A percentile compares a stretch with the other conserved stretches of the same genome.
Evolutionary conservation across 2,113 vertebrate genomes (phyloP).

Genomic region (Jaculus jaculus): DNA sequence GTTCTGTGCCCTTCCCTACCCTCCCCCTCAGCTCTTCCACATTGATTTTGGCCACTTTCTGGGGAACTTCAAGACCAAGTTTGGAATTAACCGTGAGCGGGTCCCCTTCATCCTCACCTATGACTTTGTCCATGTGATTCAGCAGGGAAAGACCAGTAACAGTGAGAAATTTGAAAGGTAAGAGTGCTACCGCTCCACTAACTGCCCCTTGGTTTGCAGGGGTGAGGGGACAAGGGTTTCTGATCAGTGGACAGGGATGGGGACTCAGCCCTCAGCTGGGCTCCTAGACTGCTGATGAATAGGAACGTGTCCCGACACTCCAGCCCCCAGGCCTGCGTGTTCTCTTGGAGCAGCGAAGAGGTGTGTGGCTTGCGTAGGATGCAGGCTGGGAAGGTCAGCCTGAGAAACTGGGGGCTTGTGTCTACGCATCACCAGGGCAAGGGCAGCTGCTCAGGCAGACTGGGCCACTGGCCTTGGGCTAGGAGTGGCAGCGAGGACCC

Average conservation of each 20-base stretch:
- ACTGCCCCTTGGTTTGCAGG: background rate
- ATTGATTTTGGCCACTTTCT: conserved; percentile 99
- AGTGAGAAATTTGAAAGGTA: conserved; percentile 98
- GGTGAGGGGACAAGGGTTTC: background rate
- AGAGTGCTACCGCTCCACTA: background rate
- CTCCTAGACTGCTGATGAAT: background rate
- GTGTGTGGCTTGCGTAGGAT: rapidly evolving
- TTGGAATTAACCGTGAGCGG: conserved; percentile 97
- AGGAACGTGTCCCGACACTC: no score
- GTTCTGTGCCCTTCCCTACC: background rate
- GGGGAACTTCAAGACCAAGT: conserved; percentile 99
- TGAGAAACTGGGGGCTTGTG: background rate
- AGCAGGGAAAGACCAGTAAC: conserved; percentile 95
- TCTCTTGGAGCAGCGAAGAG: background rate
- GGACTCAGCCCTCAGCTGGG: background rate
- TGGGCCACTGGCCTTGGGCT: background rate
- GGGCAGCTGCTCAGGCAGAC: background rate
- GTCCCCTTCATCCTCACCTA: conserved; percentile 99
- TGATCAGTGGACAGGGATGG: rapidly evolving
- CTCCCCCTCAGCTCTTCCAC: conserved; percentile 90
- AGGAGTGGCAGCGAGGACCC: background rate
- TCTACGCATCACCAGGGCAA: rapidly evolving
- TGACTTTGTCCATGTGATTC: conserved; percentile 98
- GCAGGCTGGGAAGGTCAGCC: background rate
- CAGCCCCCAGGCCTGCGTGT: no score